Evolutionary conservation across 2,113 vertebrate species (phyloP), one percentile per base, ranked within the genome.

Genomic region (Girardinichthys multiradiatus): DNA sequence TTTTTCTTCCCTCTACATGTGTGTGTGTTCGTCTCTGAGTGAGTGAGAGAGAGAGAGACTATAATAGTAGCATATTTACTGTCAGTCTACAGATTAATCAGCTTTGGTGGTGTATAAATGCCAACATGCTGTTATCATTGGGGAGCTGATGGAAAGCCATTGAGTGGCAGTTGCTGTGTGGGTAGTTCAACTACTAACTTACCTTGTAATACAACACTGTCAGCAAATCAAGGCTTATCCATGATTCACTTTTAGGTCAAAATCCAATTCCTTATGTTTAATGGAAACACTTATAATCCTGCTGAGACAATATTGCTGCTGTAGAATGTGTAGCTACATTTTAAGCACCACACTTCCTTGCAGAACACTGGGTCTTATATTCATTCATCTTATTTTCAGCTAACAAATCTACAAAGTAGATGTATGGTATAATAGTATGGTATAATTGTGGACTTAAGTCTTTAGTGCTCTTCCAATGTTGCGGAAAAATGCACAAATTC

Each of bases 51-150:
- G 51, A 82, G n/a, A n/a, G n/a, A n/a, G n/a, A n/a, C n/a, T n/a
- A n/a, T n/a, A 86, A 81, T 31, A 70, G 64, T 27, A 73, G 76
- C 82, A 84, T 83, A 87, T 89, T 80, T 84, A 77, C 83, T 84
- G 82, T 81, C 77, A 77, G 74, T 74, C 81, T 84, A 84, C 66
- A 86, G 76, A 86, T 80, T 83, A 86, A 84, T 85, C 82, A 87
- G 85, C 83, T 87, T 90, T 85, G 76, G 86, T 74, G 70, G 68
- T 79, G 80, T 82, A 83, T 70, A 90, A 89, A 87, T 81, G 75
- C 83, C 78, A 85, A 69, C 79, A 76, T 77, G 63, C 86, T 81
- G 76, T 81, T 91, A 86, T 89, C 84, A 82, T 74, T 71, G 77
- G 54, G 72, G 72, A 86, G 74, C 78, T 80, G 79, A 75, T 73